A percentile compares a stretch with the other conserved stretches of the same genome.
These are phyloP conservation scores for Atethmia centrago DNA, from an alignment of 2,888 invertebrate species.

Conservation along the genomic window DNA sequence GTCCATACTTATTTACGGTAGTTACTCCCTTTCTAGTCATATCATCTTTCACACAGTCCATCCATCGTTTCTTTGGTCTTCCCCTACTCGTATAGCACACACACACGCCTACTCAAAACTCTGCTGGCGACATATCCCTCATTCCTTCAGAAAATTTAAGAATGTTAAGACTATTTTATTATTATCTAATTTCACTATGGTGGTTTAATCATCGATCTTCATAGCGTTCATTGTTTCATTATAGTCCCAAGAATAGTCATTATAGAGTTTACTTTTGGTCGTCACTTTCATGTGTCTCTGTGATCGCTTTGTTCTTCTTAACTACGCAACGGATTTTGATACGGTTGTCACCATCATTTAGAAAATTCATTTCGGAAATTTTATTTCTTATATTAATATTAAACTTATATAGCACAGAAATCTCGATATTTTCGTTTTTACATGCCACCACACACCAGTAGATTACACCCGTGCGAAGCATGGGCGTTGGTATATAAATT, in stretches of 20 bases:
- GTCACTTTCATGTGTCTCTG: not conserved
- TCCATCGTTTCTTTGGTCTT: no score
- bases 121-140: no score
- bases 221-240: not conserved
- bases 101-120: no score
- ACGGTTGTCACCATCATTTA: not conserved
- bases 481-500: not conserved
- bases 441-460: not conserved
- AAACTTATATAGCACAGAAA: no score
- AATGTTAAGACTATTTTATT: no score
- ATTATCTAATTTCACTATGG: not conserved
- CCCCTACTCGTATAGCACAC: no score
- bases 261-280: not conserved
- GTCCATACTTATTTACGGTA: no score
- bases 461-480: not conserved
- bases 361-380: no score
- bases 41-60: no score
- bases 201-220: not conserved
- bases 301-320: not conserved
- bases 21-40: no score
- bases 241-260: not conserved
- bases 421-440: not conserved
- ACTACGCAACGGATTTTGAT: not conserved
- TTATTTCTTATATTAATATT: no score
- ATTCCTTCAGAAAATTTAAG: no score